Conservation (phyloP, 2,888 invertebrate species). For the Drosophila siamana region DNA sequence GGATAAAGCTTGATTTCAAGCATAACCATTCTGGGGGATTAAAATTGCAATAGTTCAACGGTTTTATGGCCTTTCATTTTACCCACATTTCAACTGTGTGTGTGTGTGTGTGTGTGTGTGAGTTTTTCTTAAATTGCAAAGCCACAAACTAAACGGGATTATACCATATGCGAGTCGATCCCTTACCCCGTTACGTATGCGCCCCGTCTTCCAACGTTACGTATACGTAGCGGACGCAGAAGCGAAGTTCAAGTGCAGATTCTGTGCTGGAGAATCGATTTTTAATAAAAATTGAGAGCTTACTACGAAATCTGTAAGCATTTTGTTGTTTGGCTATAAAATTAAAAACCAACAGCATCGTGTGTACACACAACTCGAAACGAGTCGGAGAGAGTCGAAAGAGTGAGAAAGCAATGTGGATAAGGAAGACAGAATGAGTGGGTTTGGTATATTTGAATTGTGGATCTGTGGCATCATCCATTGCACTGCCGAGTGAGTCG, state of each 20-base stretch:
- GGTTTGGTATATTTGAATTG: slow-evolving; percentile 25
- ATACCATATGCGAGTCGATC: slow-evolving; percentile 20
- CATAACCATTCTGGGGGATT: slow-evolving; percentile 33
- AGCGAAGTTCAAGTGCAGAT: slow-evolving; percentile 54
- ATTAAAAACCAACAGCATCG: slow-evolving; percentile 75
- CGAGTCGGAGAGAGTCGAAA: not conserved
- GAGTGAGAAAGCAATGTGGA: not conserved
- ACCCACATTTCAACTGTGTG: slow-evolving; percentile 27
- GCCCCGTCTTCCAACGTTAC: slow-evolving; percentile 1
- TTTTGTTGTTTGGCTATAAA: slow-evolving; percentile 71
- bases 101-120: slow-evolving; percentile 11
- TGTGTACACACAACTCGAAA: slow-evolving; percentile 18
- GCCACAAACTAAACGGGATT: slow-evolving; percentile 47
- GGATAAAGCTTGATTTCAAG: slow-evolving; percentile 18
- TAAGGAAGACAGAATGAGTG: not conserved
- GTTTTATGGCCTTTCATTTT: slow-evolving; percentile 39
- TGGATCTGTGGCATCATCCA: slow-evolving; percentile 33
- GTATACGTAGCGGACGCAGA: slow-evolving; percentile 3
- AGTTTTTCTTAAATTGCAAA: slow-evolving; percentile 51
- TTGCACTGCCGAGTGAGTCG: slow-evolving; percentile 28
- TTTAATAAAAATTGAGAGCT: slow-evolving; percentile 68
- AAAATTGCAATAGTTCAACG: slow-evolving; percentile 50
- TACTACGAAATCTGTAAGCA: slow-evolving; percentile 59
- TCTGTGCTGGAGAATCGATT: slow-evolving; percentile 55
- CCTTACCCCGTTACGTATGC: slow-evolving; percentile 2